A percentile compares a stretch with the other conserved stretches of the same genome.
These are phyloP conservation scores for Ellobium chinense DNA, from an alignment of 2,888 invertebrate genomes.

Conservation along the genomic window DNA sequence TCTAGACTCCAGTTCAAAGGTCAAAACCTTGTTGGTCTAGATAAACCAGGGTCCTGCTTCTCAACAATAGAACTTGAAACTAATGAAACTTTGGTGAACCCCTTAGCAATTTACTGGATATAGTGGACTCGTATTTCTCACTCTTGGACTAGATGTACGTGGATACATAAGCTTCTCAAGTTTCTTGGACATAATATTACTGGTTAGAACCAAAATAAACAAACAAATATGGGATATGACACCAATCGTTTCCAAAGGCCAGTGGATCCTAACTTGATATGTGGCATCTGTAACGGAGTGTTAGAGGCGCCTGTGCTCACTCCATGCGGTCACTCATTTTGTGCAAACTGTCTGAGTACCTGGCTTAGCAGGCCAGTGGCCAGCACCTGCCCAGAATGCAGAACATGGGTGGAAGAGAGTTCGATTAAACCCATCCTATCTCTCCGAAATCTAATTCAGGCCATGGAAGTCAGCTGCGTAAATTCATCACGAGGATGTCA, in stretches of 20 bases:
- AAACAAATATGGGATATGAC: constrained; percentile 19
- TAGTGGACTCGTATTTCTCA: no score
- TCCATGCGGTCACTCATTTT: constrained; percentile 76
- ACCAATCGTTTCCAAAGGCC: constrained; percentile 58
- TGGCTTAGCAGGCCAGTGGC: constrained; percentile 70
- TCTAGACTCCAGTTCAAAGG: no score
- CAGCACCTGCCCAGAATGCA: constrained; percentile 74
- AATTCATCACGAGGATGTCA: constrained; percentile 67
- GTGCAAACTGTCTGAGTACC: constrained; percentile 68
- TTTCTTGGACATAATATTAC: neutral
- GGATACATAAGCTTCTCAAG: no score
- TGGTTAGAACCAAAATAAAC: no score
- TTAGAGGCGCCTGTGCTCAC: constrained; percentile 74
- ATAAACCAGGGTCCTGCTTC: no score
- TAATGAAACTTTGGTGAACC: no score
- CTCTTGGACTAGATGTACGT: no score
- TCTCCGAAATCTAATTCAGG: constrained; percentile 72
- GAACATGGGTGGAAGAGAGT: constrained; percentile 53
- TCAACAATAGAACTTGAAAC: no score
- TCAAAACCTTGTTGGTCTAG: no score
- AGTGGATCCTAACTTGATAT: constrained; percentile 75
- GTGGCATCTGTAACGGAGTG: constrained; percentile 74
- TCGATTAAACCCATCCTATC: constrained; percentile 69
- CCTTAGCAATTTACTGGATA: no score
- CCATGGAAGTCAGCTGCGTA: constrained; percentile 69